phyloP scores from a whole-genome alignment of 2,888 invertebrate genomes.

The Exocentrus adspersus region DNA sequence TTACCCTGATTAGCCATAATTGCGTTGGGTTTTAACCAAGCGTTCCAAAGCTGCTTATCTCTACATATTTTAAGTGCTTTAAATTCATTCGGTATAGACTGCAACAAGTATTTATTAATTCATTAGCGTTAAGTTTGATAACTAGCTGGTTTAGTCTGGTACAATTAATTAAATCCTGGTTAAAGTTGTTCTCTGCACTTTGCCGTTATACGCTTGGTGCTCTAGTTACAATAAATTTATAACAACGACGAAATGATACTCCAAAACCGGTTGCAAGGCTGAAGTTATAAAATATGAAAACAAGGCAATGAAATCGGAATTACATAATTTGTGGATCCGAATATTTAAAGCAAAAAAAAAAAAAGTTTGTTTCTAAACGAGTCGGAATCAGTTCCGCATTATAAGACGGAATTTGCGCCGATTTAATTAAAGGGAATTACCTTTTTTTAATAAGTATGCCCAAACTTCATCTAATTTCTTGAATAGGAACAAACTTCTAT shows the following conservation, averaged over 20 bases:
- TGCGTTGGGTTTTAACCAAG: constrained; percentile 50
- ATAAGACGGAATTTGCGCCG: too few species aligned
- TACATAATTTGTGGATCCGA: too few species aligned
- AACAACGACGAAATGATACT: neutral
- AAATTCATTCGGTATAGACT: constrained; percentile 41
- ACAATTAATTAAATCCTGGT: constrained; percentile 14
- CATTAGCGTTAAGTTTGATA: constrained; percentile 17
- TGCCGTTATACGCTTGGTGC: neutral
- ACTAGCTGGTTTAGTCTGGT: constrained; percentile 2
- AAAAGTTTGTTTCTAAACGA: too few species aligned
- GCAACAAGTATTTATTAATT: constrained; percentile 39
- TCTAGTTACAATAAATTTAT: neutral
- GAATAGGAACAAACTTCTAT: too few species aligned
- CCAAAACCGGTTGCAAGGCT: neutral
- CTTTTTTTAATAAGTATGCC: too few species aligned
- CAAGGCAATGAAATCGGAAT: neutral
- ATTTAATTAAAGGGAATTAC: too few species aligned
- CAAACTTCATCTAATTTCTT: too few species aligned
- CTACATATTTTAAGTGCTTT: constrained; percentile 50
- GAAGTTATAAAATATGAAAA: neutral
- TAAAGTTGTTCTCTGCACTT: constrained; percentile 2
- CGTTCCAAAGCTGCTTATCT: constrained; percentile 53
- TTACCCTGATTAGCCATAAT: constrained; percentile 54
- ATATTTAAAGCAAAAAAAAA: too few species aligned
- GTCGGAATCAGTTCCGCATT: too few species aligned